Base-by-base conservation (phyloP, 2,113 vertebrate species). In the Pangasianodon gigas region DNA sequence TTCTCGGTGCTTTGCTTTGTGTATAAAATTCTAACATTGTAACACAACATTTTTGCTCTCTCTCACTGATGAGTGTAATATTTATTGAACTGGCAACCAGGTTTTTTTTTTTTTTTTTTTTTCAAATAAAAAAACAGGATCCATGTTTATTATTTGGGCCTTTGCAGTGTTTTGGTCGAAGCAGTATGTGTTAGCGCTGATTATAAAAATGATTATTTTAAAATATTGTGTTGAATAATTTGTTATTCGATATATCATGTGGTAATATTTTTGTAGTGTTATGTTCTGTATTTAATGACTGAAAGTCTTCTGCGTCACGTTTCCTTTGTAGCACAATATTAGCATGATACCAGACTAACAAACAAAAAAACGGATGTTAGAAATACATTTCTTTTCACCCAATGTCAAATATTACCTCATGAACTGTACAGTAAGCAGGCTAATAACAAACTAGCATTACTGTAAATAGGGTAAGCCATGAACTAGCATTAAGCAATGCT, bases 251-350 rank as follows among this genome's bases (percentile, higher is more conserved):
- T 44, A 44, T 5, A 44, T 84, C 54, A 13, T 29, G 19, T 24
- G 82, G 37, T 62, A 2, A 46, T 29, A 14, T 62, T 60, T 84
- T 26, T 26, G 19, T 37, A 41, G 18, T 82, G 18, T 54, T 82
- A 18, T 32, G 7, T 56, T 82, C n/a, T 54, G 14, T 41, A 11
- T 56, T 56, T n/a, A 10, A 24, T 44, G 41, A 62, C 82, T 24
- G 32, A 84, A 84, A 41, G 62, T 44, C 21, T 24, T 62, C 82
- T 84, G 82, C 82, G 56, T 84, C 56, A 84, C 56, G 5, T 29
- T 84, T 62, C 37, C 56, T 84, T 84, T 84, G 56, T 16, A 84
- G 82, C 19, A 29, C 19, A 26, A 60, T 26, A 44, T 60, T 84
- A 41, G 54, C 54, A 56, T 1, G 29, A 82, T 41, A 41, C 3